A percentile compares a stretch with the other conserved stretches of the same genome.
Conservation (phyloP, 2,113 vertebrate species). For the Guaruba guarouba region DNA sequence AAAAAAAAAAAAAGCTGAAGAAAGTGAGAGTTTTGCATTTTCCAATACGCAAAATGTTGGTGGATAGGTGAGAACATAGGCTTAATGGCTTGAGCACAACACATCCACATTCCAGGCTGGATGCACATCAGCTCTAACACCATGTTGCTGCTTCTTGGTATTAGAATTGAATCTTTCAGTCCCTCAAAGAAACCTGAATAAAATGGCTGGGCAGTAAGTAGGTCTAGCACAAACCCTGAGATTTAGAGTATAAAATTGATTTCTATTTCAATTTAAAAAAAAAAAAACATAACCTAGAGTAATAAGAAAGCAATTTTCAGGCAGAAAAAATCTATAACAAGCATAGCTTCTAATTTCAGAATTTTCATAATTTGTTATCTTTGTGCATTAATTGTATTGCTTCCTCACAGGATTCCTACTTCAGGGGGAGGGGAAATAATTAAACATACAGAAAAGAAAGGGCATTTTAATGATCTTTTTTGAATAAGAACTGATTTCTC, state of each 20-base stretch:
- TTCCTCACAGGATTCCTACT: background rate
- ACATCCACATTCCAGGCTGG: background rate
- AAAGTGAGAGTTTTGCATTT: background rate
- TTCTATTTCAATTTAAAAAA: background rate
- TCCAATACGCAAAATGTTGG: background rate
- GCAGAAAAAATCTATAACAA: background rate
- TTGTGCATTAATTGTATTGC: background rate
- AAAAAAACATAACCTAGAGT: background rate
- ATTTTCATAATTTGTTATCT: background rate
- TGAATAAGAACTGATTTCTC: background rate
- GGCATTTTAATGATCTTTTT: background rate
- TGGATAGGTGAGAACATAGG: rapidly evolving
- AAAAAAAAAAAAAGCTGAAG: background rate
- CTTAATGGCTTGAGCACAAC: background rate
- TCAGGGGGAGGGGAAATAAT: background rate
- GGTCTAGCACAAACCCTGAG: background rate
- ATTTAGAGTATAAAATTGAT: background rate
- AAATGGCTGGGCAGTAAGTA: background rate
- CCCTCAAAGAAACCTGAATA: background rate
- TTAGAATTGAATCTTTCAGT: background rate
- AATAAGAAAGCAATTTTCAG: background rate
- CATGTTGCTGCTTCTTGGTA: background rate
- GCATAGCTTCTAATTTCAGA: background rate
- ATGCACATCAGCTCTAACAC: background rate
- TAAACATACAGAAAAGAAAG: background rate